These are phyloP conservation scores for Tragelaphus eurycerus DNA, from an alignment of 2,797 vertebrate species.

Conservation along the genomic window DNA sequence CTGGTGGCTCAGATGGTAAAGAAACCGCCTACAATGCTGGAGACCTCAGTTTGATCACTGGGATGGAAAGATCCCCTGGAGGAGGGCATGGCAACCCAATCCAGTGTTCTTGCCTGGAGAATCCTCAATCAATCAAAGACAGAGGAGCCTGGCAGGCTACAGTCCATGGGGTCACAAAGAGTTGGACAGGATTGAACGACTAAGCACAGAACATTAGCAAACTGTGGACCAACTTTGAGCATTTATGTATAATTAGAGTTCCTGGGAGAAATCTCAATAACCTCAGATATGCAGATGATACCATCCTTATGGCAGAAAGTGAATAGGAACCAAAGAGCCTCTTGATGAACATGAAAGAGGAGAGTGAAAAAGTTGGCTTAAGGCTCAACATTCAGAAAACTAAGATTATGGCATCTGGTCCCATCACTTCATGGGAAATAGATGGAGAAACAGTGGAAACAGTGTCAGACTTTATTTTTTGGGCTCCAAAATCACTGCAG, in stretches of 20 bases:
- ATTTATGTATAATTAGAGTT: not conserved
- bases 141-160: not conserved
- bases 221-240: not conserved
- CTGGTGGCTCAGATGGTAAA: not conserved
- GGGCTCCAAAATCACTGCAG: no score
- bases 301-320: no score
- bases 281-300: no score
- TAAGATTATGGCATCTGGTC: accelerated
- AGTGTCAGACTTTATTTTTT: no score
- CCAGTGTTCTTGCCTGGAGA: not conserved
- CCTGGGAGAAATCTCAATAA: not conserved
- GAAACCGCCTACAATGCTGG: not conserved
- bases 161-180: not conserved
- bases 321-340: no score
- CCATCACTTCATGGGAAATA: no score
- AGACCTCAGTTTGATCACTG: not conserved
- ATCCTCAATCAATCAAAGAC: not conserved
- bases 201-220: not conserved
- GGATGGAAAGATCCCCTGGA: not conserved
- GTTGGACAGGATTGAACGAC: not conserved
- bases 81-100: not conserved
- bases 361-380: no score
- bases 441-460: no score
- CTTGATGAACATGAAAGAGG: no score
- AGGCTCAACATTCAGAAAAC: no score